Evolutionary conservation across 2,888 invertebrate genomes (phyloP), one percentile per base, ranked within the genome.

Genomic region (Drosophila melanocephala): DNA sequence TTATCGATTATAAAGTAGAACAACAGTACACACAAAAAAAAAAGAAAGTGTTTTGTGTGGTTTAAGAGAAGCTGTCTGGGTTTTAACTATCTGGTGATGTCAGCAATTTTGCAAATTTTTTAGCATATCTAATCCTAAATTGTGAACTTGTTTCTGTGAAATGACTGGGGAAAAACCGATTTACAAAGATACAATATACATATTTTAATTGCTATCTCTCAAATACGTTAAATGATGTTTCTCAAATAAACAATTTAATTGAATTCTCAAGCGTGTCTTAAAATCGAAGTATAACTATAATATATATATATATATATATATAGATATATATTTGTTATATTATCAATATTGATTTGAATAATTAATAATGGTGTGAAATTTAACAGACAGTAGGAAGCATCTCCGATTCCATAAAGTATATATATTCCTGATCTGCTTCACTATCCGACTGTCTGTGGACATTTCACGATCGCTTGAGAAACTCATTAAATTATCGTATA

Each of bases 51-150:
- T 19, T n/a, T 5, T 22, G 10, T 39, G 9, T 33, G 19, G 37
- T 6, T 42, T 30, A 28, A 33, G 47, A 5, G 37, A 62, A 50
- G 28, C 33, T 55, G 12, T n/a, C 22, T 12, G 9, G 16, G 30
- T n/a, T 16, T 47, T 47, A 28, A 26, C 26, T 5, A 16, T 47
- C 47, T 22, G 74, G 37, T 72, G 72, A 74, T 65, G 53, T 72
- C 66, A 72, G 51, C 57, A 26, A 14, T 39, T 47, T 58, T 57
- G 26, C 32, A 1, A 32, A 32, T 56, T 50, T 50, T 39, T 19
- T 12, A 9, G 10, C 19, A 42, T 22, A 42, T 26, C 14, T 26
- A 30, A 39, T 42, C 28, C 6, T 16, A 50, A 47, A 32, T 53
- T 26, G 22, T 30, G 22, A 70, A 47, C 72, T 57, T 28, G 69